Conservation (phyloP, 2,888 invertebrate genomes). For the Drosophila fulvimacula region DNA sequence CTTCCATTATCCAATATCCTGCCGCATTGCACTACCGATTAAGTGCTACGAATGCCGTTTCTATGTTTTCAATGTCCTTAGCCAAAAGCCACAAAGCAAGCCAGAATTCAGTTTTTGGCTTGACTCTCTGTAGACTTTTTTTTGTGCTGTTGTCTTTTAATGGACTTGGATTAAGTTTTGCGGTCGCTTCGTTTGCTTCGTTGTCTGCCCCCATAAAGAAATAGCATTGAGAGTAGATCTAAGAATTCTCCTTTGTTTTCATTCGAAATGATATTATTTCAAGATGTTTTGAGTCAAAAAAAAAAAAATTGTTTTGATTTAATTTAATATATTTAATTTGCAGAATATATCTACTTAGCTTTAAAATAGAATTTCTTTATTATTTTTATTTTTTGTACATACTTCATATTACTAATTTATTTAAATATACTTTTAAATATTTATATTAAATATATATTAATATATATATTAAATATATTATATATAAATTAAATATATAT, state of each 20-base stretch:
- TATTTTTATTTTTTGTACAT: no score
- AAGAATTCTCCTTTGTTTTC: background rate
- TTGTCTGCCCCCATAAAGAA: background rate
- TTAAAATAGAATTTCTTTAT: no score
- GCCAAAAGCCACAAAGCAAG: slow-evolving; percentile 26
- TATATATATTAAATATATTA: no score
- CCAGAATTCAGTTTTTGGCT: background rate
- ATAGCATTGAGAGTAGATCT: background rate
- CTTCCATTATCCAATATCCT: slow-evolving; percentile 9
- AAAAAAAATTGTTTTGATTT: background rate
- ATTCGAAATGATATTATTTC: no score
- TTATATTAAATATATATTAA: no score
- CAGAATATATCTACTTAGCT: no score
- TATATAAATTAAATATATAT: no score
- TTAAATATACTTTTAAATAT: no score
- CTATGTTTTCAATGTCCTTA: background rate
- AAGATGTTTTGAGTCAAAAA: background rate
- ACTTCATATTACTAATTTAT: no score
- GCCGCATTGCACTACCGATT: background rate
- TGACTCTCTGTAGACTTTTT: background rate
- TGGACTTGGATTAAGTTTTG: slow-evolving; percentile 14
- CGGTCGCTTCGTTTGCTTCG: background rate
- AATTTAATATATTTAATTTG: background rate
- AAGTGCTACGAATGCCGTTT: slow-evolving; percentile 9
- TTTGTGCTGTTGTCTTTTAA: background rate